A percentile compares a stretch with the other conserved stretches of the same genome.
These are phyloP conservation scores for Pediacus dermestoides DNA, from an alignment of 2,888 invertebrate species.

Conservation along the genomic window DNA sequence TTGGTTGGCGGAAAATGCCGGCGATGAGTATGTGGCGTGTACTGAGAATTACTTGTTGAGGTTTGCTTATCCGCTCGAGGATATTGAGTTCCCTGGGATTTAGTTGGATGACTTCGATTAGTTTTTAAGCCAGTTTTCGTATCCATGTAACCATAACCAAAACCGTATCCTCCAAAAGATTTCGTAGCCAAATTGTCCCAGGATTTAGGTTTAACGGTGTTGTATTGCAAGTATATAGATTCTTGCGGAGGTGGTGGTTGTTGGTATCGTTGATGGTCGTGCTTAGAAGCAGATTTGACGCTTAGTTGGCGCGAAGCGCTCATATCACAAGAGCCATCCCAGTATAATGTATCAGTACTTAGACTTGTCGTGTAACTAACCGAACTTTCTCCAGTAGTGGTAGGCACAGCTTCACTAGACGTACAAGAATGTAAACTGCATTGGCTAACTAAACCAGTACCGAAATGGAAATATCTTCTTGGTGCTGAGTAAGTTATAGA, in stretches of 20 bases:
- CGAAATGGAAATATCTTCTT: slow-evolving; percentile 61
- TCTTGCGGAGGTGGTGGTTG: slow-evolving; percentile 42
- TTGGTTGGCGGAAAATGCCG: slow-evolving; percentile 64
- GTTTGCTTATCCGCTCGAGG: slow-evolving; percentile 35
- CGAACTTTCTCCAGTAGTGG: slow-evolving; percentile 62
- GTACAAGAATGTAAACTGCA: slow-evolving; percentile 81
- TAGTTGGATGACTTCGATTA: slow-evolving; percentile 22
- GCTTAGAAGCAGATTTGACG: slow-evolving; percentile 49
- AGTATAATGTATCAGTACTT: slow-evolving; percentile 82
- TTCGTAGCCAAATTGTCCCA: slow-evolving; percentile 88
- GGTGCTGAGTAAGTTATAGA: slow-evolving; percentile 34
- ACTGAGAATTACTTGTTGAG: slow-evolving; percentile 31
- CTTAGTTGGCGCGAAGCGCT: slow-evolving; percentile 47
- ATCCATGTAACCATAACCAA: slow-evolving; percentile 81
- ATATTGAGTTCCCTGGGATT: slow-evolving; percentile 36
- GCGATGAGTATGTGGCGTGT: slow-evolving; percentile 52
- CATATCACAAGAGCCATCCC: slow-evolving; percentile 60
- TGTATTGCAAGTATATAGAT: slow-evolving; percentile 51
- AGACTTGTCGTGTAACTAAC: slow-evolving; percentile 81
- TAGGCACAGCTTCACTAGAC: slow-evolving; percentile 64
- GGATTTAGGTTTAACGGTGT: slow-evolving; percentile 70
- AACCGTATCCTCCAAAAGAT: slow-evolving; percentile 81
- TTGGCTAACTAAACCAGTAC: slow-evolving; percentile 69
- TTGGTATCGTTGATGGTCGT: slow-evolving; percentile 44
- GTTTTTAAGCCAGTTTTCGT: slow-evolving; percentile 49